phyloP scores from a whole-genome alignment of 2,888 invertebrate species.

The Lochmaea capreae region DNA sequence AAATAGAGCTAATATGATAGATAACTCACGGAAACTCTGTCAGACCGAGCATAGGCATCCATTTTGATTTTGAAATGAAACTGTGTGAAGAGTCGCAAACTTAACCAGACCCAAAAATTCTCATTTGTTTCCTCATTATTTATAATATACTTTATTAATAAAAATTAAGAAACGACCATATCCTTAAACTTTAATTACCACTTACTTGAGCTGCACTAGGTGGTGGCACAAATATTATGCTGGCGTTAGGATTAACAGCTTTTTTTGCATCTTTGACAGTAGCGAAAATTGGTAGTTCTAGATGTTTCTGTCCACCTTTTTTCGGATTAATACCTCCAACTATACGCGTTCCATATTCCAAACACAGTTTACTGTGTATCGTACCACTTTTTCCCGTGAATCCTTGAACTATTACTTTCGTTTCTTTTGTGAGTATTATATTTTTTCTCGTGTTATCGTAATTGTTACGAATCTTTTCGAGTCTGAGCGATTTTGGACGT shows the following conservation, averaged over 20 bases:
- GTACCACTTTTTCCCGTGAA: slow-evolving; percentile 80
- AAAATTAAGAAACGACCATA: too few species aligned
- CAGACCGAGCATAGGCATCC: too few species aligned
- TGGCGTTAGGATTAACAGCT: slow-evolving; percentile 76
- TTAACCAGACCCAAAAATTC: too few species aligned
- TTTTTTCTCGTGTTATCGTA: slow-evolving; percentile 36
- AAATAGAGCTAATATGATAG: too few species aligned
- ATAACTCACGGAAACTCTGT: too few species aligned
- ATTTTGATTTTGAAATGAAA: too few species aligned
- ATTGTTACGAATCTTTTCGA: background rate
- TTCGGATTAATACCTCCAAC: slow-evolving; percentile 85
- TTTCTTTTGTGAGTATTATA: slow-evolving; percentile 62
- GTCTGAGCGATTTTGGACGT: background rate
- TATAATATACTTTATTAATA: too few species aligned
- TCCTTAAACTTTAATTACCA: background rate
- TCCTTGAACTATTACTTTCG: slow-evolving; percentile 83
- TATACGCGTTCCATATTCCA: slow-evolving; percentile 84
- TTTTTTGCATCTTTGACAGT: slow-evolving; percentile 76
- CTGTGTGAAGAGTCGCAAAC: too few species aligned
- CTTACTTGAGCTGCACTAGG: slow-evolving; percentile 75
- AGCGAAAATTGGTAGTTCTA: slow-evolving; percentile 76
- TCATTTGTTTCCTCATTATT: too few species aligned
- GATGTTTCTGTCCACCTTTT: slow-evolving; percentile 85
- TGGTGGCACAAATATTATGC: slow-evolving; percentile 85
- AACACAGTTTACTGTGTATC: slow-evolving; percentile 76